Base-by-base conservation (phyloP, 2,888 invertebrate species). In the Galerucella nymphaeae region DNA sequence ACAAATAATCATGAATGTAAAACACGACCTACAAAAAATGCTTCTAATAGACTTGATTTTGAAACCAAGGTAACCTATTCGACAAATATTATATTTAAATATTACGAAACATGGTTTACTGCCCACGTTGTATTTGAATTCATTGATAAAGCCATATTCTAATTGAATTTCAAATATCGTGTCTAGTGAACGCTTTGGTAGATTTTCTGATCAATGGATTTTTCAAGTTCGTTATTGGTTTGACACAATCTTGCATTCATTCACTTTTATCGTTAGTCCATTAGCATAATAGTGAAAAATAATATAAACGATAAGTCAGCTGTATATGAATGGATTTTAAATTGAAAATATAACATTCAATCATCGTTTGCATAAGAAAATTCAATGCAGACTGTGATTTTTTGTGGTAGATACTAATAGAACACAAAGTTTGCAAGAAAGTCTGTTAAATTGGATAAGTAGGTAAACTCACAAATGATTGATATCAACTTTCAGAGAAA, bases 111-210 rank as follows among this genome's bases (percentile, higher is more conserved):
- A 74, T 76, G 77, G 75, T 74, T 70, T 50, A 64, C 75, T 62
- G 73, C 79, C 80, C 77, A 79, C 80, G 79, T 78, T 70, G 62
- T 62, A 68, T 73, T 78, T 74, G 75, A 80, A 81, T 83, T 82
- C 83, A 83, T 83, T 83, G 83, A 83, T 83, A 80, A 83, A 83
- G 83, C 83, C 81, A 82, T 71, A 81, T 83, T 82, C 82, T 83
- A 82, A 82, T 83, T 81, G 80, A 79, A 81, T 75, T 70, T 72
- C 63, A 75, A 72, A 72, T 70, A 70, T 72, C 71, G 74, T 62
- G 71, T 70, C 78, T 79, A 81, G 80, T 78, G 77, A 74, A 80
- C 80, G 82, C 82, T 82, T 82, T 82, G 81, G 83, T 83, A 81
- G 80, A 80, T 80, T 80, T 80, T 82, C 80, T 82, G 82, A 83